A percentile compares a stretch with the other conserved stretches of the same genome.
Evolutionary conservation across 2,113 vertebrate genomes (phyloP).

Genomic region (Nanorana parkeri): DNA sequence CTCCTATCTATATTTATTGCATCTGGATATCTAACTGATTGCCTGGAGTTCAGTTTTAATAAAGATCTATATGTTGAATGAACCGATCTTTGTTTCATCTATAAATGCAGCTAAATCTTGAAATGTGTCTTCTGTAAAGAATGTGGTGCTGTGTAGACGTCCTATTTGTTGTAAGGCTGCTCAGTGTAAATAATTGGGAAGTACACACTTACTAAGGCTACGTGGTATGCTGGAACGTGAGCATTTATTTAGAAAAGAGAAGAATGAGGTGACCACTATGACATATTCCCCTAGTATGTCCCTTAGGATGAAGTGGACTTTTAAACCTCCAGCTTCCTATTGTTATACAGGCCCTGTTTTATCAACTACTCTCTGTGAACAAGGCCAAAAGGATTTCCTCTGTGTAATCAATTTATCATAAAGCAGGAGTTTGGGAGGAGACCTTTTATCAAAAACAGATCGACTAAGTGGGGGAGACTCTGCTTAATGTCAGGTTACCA

Average conservation of each 20-base stretch:
- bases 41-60: too few species aligned
- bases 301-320: slow-evolving; percentile 15
- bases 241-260: neutral
- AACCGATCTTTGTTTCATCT: too few species aligned
- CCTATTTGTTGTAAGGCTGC: too few species aligned
- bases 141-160: too few species aligned
- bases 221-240: too few species aligned
- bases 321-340: slow-evolving; percentile 28
- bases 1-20: too few species aligned
- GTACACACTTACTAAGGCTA: too few species aligned
- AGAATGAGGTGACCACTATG: neutral
- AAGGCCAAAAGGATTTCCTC: slow-evolving; percentile 26
- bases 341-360: slow-evolving; percentile 25
- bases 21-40: too few species aligned
- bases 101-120: too few species aligned
- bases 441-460: neutral
- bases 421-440: neutral
- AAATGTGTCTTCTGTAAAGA: too few species aligned
- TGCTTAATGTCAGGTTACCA: neutral
- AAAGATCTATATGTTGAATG: too few species aligned
- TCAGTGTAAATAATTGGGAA: too few species aligned
- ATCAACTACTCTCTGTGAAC: slow-evolving; percentile 23
- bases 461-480: neutral
- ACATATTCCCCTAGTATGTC: slow-evolving; percentile 5
- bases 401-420: slow-evolving; percentile 21